Evolutionary conservation across 2,797 vertebrate genomes (phyloP).

Genomic region (Silurus aristotelis): DNA sequence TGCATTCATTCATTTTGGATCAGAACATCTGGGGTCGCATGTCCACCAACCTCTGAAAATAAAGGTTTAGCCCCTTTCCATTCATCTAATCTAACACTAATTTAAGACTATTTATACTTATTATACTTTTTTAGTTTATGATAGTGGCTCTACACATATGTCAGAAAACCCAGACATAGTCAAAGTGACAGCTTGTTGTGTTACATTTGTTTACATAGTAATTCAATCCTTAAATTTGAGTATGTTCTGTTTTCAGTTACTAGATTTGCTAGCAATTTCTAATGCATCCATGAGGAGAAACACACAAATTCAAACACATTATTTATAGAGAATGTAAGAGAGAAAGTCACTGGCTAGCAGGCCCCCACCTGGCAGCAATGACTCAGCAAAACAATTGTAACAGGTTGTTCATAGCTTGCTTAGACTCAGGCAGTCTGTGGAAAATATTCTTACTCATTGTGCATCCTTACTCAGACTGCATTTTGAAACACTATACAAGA

Average conservation of each 20-base stretch:
- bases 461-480: background rate
- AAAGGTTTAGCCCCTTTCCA: background rate
- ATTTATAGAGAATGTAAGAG: background rate
- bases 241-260: background rate
- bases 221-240: background rate
- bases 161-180: background rate
- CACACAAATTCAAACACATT: background rate
- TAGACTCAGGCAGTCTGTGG: background rate
- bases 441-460: background rate
- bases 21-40: background rate
- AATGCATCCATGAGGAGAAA: background rate
- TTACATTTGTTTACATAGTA: background rate
- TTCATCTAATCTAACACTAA: background rate
- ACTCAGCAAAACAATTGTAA: slow-evolving; percentile 19
- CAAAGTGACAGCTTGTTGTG: background rate
- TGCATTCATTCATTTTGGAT: background rate
- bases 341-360: background rate
- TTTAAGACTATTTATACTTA: background rate
- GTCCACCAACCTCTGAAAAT: background rate
- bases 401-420: slow-evolving; percentile 17
- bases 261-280: background rate
- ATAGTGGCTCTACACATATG: background rate
- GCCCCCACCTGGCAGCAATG: background rate
- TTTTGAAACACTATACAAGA: background rate
- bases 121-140: background rate